Base-by-base conservation (phyloP, 2,888 invertebrate species). In the Oeneis ivallda region DNA sequence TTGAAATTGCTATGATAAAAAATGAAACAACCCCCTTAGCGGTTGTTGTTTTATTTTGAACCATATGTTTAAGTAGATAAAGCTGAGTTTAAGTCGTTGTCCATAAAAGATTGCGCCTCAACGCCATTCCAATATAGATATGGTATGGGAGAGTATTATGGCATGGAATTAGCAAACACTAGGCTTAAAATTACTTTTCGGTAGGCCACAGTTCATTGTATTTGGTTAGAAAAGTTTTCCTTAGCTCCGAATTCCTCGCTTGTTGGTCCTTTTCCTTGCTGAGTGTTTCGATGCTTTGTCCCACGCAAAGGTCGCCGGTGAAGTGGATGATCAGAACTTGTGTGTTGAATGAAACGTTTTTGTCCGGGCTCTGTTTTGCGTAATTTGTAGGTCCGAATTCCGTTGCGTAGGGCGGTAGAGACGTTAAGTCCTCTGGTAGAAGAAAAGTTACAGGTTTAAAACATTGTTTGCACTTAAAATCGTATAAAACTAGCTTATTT, bases 221-320 rank as follows among this genome's bases (percentile, higher is more conserved):
- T 75, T 92, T 92, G 17, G 86, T 84, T 19, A 92, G 79, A 74
- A 89, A 93, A 0, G 93, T 93, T 81, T 92, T 93, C 72, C 93
- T 85, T 75, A 94, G 89, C 83, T 93, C 93, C 52, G 93, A 93
- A 79, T 94, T 94, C 62, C 94, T 86, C 3, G 93, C 93, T 75
- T 94, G 94, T 71, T 94, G 94, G 71, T 94, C 94, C 50, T 93
- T 87, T 75, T 94, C 94, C 76, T 94, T 94, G 82, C 94, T 94
- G 11, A 94, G 83, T 0, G 93, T 93, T 76, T 94, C 94, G 32
- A 93, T 93, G 70, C 93, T 92, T 67, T 92, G 92, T 0, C 90
- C 89, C 10, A 92, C 84, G 77, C 88, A 91, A 19, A 89, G 80
- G 73, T 94, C 93, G 0, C 93, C 93, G n/a, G 93, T 93, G 75